Conservation (phyloP, 2,113 vertebrate species). For the Pedionomus torquatus region DNA sequence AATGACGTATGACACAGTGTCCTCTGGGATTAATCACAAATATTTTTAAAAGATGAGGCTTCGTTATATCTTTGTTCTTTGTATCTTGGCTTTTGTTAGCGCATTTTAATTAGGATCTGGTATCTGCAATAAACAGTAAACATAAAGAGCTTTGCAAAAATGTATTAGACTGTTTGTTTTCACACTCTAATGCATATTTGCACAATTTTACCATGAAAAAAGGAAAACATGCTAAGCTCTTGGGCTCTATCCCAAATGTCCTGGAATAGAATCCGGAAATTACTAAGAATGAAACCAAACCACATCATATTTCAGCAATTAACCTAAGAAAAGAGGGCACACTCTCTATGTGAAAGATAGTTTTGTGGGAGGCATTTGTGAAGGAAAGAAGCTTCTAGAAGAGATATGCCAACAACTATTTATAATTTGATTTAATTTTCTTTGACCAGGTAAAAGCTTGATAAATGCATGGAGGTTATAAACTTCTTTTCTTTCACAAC, state of each 20-base stretch:
- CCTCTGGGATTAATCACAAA: slow-evolving; percentile 81
- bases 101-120: slow-evolving; percentile 90
- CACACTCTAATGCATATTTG: slow-evolving; percentile 90
- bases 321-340: slow-evolving; percentile 81
- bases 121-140: slow-evolving; percentile 91
- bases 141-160: slow-evolving; percentile 90
- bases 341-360: slow-evolving; percentile 70
- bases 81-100: slow-evolving; percentile 87
- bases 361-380: slow-evolving; percentile 65
- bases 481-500: background rate
- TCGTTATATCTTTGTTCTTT: slow-evolving; percentile 85
- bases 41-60: slow-evolving; percentile 83
- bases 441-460: slow-evolving; percentile 64
- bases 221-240: slow-evolving; percentile 89
- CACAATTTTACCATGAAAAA: slow-evolving; percentile 91
- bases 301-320: slow-evolving; percentile 85
- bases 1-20: slow-evolving; percentile 53
- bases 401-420: slow-evolving; percentile 48
- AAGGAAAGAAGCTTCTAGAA: slow-evolving; percentile 64
- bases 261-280: slow-evolving; percentile 86
- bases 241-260: slow-evolving; percentile 88
- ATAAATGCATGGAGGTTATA: slow-evolving; percentile 49
- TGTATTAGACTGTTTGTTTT: slow-evolving; percentile 90
- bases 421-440: slow-evolving; percentile 69
- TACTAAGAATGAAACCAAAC: slow-evolving; percentile 84